A percentile compares a stretch with the other conserved stretches of the same genome.
Evolutionary conservation across 2,888 invertebrate genomes (phyloP).

Genomic region (Tipula unca): DNA sequence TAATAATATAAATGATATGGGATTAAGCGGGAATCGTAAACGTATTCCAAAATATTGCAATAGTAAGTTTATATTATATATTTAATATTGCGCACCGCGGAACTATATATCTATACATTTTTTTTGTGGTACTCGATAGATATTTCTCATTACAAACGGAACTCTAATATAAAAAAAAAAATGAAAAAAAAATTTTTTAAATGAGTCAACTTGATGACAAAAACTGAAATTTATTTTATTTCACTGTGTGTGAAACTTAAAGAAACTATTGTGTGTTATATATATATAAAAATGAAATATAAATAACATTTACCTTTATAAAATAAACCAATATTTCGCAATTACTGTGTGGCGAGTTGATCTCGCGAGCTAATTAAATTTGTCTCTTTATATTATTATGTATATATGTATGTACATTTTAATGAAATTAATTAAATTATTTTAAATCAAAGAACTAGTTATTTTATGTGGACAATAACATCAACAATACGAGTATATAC

Average conservation of each 20-base stretch:
- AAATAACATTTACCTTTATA: neutral
- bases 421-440: neutral
- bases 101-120: neutral
- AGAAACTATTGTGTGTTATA: too few relatives aligned
- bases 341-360: neutral
- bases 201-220: slow-evolving; percentile 14
- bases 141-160: neutral
- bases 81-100: neutral
- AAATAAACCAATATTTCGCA: neutral
- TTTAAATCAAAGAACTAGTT: neutral
- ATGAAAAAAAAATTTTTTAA: neutral
- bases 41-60: neutral
- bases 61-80: neutral
- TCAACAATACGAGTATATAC: neutral
- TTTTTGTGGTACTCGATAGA: neutral
- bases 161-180: neutral
- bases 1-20: neutral
- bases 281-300: too few relatives aligned
- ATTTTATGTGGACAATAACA: neutral
- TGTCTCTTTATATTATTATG: neutral
- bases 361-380: neutral
- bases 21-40: neutral
- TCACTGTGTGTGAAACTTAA: neutral
- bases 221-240: neutral
- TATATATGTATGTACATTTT: neutral